Conservation (phyloP, 2,113 vertebrate species). For the Mastomys coucha region DNA sequence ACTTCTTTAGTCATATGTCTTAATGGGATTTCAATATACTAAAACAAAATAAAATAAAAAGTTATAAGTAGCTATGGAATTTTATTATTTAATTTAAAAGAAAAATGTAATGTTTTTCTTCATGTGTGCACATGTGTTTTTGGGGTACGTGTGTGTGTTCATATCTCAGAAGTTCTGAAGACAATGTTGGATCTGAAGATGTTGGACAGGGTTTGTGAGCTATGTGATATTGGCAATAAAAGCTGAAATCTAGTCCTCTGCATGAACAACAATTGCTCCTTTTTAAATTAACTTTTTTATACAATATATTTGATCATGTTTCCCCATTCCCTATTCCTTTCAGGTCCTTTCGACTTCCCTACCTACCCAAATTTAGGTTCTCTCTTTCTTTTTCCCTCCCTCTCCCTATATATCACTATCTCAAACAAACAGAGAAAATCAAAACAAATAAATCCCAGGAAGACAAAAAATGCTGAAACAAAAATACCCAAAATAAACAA, state of each 20-base stretch:
- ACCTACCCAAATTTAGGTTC: neutral
- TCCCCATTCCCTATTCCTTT: neutral
- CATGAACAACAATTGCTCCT: neutral
- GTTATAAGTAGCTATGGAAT: neutral
- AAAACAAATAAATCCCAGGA: neutral
- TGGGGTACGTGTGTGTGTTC: neutral
- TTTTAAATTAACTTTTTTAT: neutral
- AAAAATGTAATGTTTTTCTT: neutral
- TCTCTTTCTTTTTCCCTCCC: neutral
- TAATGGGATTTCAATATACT: neutral
- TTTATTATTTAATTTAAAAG: conserved; percentile 26
- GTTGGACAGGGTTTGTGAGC: neutral
- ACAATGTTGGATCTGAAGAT: neutral
- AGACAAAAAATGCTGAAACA: neutral
- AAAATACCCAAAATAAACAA: neutral
- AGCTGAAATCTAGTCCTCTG: neutral
- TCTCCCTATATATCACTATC: neutral
- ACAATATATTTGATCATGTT: neutral
- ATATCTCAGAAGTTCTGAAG: neutral
- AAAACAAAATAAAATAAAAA: conserved; percentile 43
- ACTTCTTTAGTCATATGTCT: conserved; percentile 12
- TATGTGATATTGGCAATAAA: neutral
- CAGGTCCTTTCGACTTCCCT: neutral
- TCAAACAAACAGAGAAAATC: neutral
- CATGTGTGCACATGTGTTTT: neutral